A percentile compares a stretch with the other conserved stretches of the same genome.
Conservation (phyloP, 2,888 invertebrate genomes). For the Formica aserva region DNA sequence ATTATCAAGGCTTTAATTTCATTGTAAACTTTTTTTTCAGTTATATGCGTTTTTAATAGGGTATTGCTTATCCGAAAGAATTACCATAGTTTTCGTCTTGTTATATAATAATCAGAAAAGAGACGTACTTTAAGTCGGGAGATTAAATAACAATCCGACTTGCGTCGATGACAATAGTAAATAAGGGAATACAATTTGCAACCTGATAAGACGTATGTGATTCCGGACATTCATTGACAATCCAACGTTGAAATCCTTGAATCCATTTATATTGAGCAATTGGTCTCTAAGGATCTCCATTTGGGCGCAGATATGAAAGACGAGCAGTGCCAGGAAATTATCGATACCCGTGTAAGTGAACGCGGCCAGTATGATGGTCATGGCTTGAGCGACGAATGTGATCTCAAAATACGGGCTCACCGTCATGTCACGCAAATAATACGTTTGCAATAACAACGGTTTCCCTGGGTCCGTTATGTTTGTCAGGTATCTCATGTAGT, state of each 20-base stretch:
- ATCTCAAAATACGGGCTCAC: slow-evolving; percentile 28
- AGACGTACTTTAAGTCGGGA: background rate
- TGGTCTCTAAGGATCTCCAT: slow-evolving; percentile 16
- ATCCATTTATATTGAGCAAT: background rate
- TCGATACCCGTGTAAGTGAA: slow-evolving; percentile 37
- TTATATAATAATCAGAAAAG: background rate
- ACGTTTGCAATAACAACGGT: slow-evolving; percentile 9
- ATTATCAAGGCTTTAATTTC: background rate
- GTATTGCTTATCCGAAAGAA: background rate
- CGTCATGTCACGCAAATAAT: slow-evolving; percentile 1
- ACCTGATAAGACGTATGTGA: slow-evolving; percentile 44
- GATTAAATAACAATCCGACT: background rate
- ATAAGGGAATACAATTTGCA: background rate
- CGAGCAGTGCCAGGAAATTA: slow-evolving; percentile 15
- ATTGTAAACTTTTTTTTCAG: background rate
- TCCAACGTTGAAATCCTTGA: background rate
- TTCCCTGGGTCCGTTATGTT: slow-evolving; percentile 17
- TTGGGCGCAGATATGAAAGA: slow-evolving; percentile 41
- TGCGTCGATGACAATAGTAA: background rate
- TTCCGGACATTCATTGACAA: background rate
- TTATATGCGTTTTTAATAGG: background rate
- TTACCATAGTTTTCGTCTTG: background rate
- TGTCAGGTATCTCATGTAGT: slow-evolving; percentile 18
- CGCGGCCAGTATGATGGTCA: background rate
- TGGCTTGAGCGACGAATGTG: slow-evolving; percentile 8